phyloP scores from a whole-genome alignment of 2,797 vertebrate genomes.

The Enteromius viviparus region DNA sequence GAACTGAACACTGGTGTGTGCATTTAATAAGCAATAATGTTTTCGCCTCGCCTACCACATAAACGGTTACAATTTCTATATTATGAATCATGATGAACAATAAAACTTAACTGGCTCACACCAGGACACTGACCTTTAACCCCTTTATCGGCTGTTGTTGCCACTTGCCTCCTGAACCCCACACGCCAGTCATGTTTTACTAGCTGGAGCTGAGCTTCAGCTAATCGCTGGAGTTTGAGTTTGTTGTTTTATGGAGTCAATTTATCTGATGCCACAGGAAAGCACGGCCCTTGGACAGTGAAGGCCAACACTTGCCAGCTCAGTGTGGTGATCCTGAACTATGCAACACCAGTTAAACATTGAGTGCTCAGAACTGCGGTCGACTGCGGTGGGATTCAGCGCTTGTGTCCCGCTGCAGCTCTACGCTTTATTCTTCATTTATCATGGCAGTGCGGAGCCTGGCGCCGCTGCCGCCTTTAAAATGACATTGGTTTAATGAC shows the following conservation, averaged over 20 bases:
- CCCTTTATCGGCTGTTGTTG: background rate
- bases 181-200: background rate
- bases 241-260: slow-evolving; percentile 28
- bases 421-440: slow-evolving; percentile 42
- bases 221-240: background rate
- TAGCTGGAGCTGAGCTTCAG: background rate
- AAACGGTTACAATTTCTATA: background rate
- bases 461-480: slow-evolving; percentile 54
- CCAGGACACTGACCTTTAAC: slow-evolving; percentile 14
- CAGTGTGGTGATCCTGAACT: slow-evolving; percentile 52
- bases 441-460: slow-evolving; percentile 48
- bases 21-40: slow-evolving; percentile 10
- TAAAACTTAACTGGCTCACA: background rate
- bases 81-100: background rate
- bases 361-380: slow-evolving; percentile 54
- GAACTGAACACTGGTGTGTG: background rate
- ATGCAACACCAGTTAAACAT: slow-evolving; percentile 59
- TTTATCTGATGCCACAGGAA: slow-evolving; percentile 37
- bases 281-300: slow-evolving; percentile 9
- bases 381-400: slow-evolving; percentile 36
- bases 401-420: slow-evolving; percentile 39
- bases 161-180: background rate
- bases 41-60: background rate
- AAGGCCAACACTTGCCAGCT: slow-evolving; percentile 49
- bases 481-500: slow-evolving; percentile 45